Percentiles rank a stretch among this genome's conserved stretches.
These are phyloP conservation scores for Pelosia muscerda DNA, from an alignment of 2,888 invertebrate species.

Conservation along the genomic window DNA sequence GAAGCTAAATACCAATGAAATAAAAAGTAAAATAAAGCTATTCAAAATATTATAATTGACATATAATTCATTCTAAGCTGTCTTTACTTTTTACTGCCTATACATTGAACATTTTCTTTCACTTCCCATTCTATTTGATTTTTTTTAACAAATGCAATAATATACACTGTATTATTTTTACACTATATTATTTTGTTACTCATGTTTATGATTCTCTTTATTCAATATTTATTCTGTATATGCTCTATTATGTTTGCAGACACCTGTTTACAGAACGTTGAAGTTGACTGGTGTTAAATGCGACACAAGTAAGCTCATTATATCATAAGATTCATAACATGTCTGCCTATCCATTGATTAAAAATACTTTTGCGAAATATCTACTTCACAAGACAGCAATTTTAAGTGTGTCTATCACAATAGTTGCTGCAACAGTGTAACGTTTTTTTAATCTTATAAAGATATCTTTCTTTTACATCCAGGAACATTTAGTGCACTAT, in stretches of 20 bases:
- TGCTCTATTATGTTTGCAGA: conserved; percentile 53
- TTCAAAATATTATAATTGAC: not conserved
- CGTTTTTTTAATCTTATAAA: too few relatives aligned
- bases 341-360: not conserved
- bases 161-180: not conserved
- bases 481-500: too few relatives aligned
- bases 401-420: too few relatives aligned
- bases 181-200: not conserved
- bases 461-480: too few relatives aligned
- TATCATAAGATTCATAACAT: not conserved
- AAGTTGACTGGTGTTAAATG: conserved; percentile 75
- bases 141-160: not conserved
- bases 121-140: not conserved
- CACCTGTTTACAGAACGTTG: conserved; percentile 69
- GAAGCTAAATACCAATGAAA: not conserved
- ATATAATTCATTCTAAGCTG: not conserved
- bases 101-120: not conserved
- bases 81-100: not conserved
- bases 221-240: not conserved
- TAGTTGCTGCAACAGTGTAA: too few relatives aligned
- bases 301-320: conserved; percentile 74
- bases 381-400: too few relatives aligned
- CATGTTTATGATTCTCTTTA: not conserved
- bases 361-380: too few relatives aligned
- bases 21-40: not conserved